Percentiles rank a stretch among this genome's conserved stretches.
These are phyloP conservation scores for Nephrocerus scutellatus DNA, from an alignment of 2,888 invertebrate species.

Conservation along the genomic window DNA sequence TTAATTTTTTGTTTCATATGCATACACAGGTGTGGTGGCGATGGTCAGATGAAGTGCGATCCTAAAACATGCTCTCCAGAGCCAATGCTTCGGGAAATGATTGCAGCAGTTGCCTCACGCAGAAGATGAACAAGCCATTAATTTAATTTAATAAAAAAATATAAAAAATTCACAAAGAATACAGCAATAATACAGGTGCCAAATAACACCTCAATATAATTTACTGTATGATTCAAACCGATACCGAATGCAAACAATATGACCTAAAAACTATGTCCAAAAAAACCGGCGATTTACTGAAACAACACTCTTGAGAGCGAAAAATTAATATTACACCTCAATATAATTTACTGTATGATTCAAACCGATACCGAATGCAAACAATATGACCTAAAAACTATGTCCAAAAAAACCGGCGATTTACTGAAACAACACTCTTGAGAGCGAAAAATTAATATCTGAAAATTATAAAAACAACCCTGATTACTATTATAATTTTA, in stretches of 20 bases:
- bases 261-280: constrained; percentile 4
- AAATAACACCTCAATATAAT: constrained; percentile 23
- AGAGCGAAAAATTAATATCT: constrained; percentile 21
- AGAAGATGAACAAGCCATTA: constrained; percentile 60
- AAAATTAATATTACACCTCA: constrained; percentile 17
- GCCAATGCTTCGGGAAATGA: constrained; percentile 84
- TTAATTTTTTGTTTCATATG: neutral
- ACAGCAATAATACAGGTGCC: constrained; percentile 24
- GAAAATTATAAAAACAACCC: constrained; percentile 5
- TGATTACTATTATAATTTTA: constrained; percentile 24
- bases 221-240: no score
- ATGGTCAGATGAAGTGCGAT: constrained; percentile 92
- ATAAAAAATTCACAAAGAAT: no score
- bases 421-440: no score
- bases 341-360: no score
- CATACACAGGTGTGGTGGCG: constrained; percentile 72
- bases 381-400: constrained; percentile 5
- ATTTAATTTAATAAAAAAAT: no score
- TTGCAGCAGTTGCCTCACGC: constrained; percentile 70
- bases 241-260: constrained; percentile 6
- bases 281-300: no score
- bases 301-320: no score
- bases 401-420: no score
- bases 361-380: no score
- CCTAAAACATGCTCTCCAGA: constrained; percentile 85